Percentiles rank a stretch among this genome's conserved stretches.
Evolutionary conservation across 53 echinoderm and acorn worm species (phyloP).

Genomic region (Crossaster papposus): DNA sequence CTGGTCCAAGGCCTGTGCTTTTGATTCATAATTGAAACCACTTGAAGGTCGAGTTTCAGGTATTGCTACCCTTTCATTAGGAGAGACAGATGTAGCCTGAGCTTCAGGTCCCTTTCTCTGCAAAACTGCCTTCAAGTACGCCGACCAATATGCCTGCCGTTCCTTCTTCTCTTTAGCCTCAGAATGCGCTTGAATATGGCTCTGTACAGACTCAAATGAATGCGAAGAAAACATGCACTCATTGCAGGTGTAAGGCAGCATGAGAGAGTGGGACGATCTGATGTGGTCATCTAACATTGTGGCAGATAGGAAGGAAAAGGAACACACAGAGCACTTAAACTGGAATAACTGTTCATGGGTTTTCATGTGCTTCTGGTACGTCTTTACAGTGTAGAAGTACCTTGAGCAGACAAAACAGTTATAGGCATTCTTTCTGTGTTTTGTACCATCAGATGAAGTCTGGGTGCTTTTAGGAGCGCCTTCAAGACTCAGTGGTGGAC

Average conservation of each 20-base stretch:
- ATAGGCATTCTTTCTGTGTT: slow-evolving; percentile 26
- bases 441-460: neutral
- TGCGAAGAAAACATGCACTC: slow-evolving; percentile 42
- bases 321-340: slow-evolving; percentile 44
- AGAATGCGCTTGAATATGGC: slow-evolving; percentile 34
- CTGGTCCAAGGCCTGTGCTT: neutral
- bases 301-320: neutral
- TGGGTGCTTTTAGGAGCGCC: neutral
- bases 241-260: slow-evolving; percentile 30
- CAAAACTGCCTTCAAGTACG: slow-evolving; percentile 24
- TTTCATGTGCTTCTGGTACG: slow-evolving; percentile 30
- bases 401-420: slow-evolving; percentile 25
- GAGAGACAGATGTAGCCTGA: neutral
- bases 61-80: neutral
- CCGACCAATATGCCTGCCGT: slow-evolving; percentile 14
- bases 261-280: slow-evolving; percentile 9
- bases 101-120: neutral
- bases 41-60: neutral
- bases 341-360: neutral
- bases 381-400: slow-evolving; percentile 4
- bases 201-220: neutral
- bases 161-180: neutral
- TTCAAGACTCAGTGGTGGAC: neutral
- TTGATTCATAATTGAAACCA: neutral
- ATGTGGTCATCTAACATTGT: slow-evolving; percentile 39